These are phyloP conservation scores for Rhorus exstirpatorius DNA, from an alignment of 2,888 invertebrate species.

Conservation along the genomic window DNA sequence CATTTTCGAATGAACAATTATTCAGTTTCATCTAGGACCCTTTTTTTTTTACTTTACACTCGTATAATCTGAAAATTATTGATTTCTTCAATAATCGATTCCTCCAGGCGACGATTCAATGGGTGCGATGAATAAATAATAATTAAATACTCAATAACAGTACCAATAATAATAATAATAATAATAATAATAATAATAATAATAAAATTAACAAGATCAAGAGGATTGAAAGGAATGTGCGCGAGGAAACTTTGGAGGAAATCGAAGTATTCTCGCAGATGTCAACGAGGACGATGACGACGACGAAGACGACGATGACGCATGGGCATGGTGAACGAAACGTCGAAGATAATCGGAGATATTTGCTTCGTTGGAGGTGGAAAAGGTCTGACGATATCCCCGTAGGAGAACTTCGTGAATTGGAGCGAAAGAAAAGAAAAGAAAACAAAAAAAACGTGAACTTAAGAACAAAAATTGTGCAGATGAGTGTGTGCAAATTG, in stretches of 20 bases:
- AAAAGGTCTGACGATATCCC: slow-evolving; percentile 31
- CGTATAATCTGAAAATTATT: no score
- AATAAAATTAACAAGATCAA: slow-evolving; percentile 17
- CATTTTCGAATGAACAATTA: no score
- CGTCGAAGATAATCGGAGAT: slow-evolving; percentile 26
- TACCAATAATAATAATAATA: not conserved
- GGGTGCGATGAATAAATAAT: slow-evolving; percentile 10
- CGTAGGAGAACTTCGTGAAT: slow-evolving; percentile 25
- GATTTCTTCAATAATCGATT: not conserved
- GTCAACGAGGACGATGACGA: no score
- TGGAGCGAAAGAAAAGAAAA: slow-evolving; percentile 57
- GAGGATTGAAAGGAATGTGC: slow-evolving; percentile 30
- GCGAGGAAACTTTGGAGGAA: slow-evolving; percentile 49
- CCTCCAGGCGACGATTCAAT: slow-evolving; percentile 5
- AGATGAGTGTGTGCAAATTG: slow-evolving; percentile 66
- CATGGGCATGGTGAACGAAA: slow-evolving; percentile 52
- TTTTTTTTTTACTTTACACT: no score
- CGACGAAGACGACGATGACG: slow-evolving; percentile 73
- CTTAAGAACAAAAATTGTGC: slow-evolving; percentile 71
- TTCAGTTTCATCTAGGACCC: no score
- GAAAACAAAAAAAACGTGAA: slow-evolving; percentile 61
- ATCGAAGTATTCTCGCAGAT: slow-evolving; percentile 79
- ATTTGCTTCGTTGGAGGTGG: slow-evolving; percentile 6
- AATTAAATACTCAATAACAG: not conserved
- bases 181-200: not conserved